phyloP scores from a whole-genome alignment of 2,888 invertebrate species.

The Nephrotoma appendiculata region DNA sequence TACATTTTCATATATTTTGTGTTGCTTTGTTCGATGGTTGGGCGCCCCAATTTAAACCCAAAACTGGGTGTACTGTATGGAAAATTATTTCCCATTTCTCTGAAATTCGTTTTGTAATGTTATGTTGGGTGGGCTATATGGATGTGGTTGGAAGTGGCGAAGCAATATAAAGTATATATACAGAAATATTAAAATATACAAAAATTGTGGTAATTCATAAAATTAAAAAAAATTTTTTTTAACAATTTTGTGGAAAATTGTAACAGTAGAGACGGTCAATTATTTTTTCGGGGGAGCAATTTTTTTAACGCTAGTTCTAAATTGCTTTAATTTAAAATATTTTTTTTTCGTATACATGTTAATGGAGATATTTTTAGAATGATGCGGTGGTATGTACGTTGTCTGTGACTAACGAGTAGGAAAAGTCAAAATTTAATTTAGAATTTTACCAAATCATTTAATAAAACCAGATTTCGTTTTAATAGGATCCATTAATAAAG shows the following conservation, averaged over 20 bases:
- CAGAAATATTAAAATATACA: neutral
- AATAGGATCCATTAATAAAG: no score
- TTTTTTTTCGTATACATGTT: neutral
- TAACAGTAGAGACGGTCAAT: neutral
- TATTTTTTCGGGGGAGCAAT: neutral
- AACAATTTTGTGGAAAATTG: neutral
- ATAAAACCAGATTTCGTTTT: no score
- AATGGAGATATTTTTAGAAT: neutral
- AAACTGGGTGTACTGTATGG: neutral
- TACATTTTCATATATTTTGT: neutral
- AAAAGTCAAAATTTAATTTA: neutral
- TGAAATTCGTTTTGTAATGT: neutral
- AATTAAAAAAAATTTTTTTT: neutral
- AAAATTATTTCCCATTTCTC: neutral
- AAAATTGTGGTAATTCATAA: neutral
- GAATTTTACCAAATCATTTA: no score
- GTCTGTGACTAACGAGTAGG: neutral
- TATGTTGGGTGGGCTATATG: neutral
- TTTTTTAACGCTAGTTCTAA: neutral
- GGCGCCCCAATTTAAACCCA: neutral
- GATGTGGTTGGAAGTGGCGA: neutral
- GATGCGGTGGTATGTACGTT: neutral
- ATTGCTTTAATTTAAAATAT: neutral
- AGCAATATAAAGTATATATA: neutral
- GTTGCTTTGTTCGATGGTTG: neutral